Base-by-base conservation (phyloP, 2,113 vertebrate genomes). In the Corynorhinus townsendii region DNA sequence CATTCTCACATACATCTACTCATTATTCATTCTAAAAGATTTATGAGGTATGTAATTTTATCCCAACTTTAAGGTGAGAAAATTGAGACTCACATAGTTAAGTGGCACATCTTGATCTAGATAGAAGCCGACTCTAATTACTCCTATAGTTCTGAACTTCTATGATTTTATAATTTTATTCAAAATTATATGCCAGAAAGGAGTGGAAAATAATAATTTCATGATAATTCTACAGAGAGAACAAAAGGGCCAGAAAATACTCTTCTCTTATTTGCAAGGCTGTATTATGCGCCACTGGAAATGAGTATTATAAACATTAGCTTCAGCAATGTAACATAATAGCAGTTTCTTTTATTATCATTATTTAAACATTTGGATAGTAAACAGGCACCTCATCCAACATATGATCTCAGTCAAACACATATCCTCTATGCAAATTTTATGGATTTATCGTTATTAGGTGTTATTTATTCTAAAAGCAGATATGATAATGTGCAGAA, bases 331-430 rank as follows among this genome's bases (percentile, higher is more conserved):
- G 45, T 83, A 90, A 90, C 90, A 56, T 84, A 94, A 96, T 17
- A 35, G 80, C 52, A 82, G 49, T 71, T 92, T 62, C 40, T 87
- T 96, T 85, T 95, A 96, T 83, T 95, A 97, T 87, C 73, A 89
- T 79, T 96, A 72, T 91, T 95, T 88, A 95, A 96, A 96, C 87
- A 97, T 94, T 96, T 96, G 72, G 76, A 68, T 84, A 95, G 52
- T 84, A 96, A 94, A 76, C 81, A 97, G 59, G 85, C 7, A 92
- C 79, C 33, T 95, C 90, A 86, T 71, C 66, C 73, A 91, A 89
- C 84, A 92, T 96, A 95, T 96, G 84, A 86, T 96, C 84, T 90
- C 68, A 73, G 84, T 94, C 92, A 95, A 93, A 93, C 22, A 85
- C 87, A 95, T 81, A 96, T 79, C 40, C n/a, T 91, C 68, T 92